Conservation (phyloP, 2,797 vertebrate genomes). For the Centroberyx gerrardi region DNA sequence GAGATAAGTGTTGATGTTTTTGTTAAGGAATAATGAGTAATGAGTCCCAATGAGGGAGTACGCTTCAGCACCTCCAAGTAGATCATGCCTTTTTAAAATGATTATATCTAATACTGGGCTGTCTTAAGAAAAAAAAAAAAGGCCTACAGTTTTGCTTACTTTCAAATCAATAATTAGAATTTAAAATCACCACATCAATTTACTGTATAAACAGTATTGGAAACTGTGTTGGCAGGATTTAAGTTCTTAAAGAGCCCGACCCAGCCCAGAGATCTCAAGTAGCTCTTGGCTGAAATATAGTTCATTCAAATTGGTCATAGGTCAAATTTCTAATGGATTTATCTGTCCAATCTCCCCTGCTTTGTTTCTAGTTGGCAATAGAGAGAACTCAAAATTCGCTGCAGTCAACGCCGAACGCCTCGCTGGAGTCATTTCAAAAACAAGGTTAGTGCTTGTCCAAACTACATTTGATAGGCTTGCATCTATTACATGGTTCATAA, state of each 20-base stretch:
- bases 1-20: too few species aligned
- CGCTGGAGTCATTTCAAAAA: slow-evolving; percentile 78
- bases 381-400: slow-evolving; percentile 78
- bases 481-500: slow-evolving; percentile 5
- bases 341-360: slow-evolving; percentile 9
- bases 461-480: background rate
- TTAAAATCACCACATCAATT: too few species aligned
- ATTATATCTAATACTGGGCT: too few species aligned
- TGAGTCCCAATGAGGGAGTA: too few species aligned
- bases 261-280: too few species aligned
- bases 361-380: slow-evolving; percentile 76
- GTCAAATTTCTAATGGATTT: slow-evolving; percentile 8
- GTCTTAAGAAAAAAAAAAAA: too few species aligned
- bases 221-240: background rate
- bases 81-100: too few species aligned
- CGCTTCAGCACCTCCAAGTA: too few species aligned
- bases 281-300: background rate
- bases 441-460: slow-evolving; percentile 74
- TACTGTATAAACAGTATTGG: too few species aligned
- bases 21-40: too few species aligned
- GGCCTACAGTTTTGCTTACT: too few species aligned
- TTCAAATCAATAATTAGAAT: too few species aligned
- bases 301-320: slow-evolving; percentile 2
- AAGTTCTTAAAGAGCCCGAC: background rate
- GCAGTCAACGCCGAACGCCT: slow-evolving; percentile 68